Conservation (phyloP, 2,113 vertebrate genomes). For the Danionella cerebrum region DNA sequence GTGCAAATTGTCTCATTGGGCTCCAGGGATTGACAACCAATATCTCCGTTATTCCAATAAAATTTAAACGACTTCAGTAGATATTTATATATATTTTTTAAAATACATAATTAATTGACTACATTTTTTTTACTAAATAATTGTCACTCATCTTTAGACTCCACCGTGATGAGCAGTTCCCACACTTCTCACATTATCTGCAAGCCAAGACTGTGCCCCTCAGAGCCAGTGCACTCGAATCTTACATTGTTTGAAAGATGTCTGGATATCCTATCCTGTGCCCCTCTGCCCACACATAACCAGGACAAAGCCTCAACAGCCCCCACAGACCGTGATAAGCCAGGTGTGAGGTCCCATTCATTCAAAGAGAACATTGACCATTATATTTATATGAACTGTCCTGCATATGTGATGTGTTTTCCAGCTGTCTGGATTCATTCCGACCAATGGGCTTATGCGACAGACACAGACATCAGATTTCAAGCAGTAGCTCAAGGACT, state of each 20-base stretch:
- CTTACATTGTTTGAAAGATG: slow-evolving; percentile 24
- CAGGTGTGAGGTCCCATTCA: neutral
- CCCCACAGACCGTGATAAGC: neutral
- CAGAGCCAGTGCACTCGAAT: slow-evolving; percentile 17
- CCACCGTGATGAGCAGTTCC: slow-evolving; percentile 16
- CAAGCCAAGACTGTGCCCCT: slow-evolving; percentile 13
- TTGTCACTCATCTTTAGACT: slow-evolving; percentile 28
- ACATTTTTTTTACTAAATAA: no score
- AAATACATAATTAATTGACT: no score
- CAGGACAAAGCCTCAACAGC: neutral
- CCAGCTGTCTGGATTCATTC: slow-evolving; percentile 58
- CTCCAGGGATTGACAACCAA: no score
- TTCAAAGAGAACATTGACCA: neutral
- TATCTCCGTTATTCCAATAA: no score
- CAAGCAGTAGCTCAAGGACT: slow-evolving; percentile 49
- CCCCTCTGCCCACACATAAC: slow-evolving; percentile 6
- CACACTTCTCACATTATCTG: slow-evolving; percentile 15
- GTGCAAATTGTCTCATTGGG: no score
- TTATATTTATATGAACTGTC: neutral
- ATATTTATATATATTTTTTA: no score
- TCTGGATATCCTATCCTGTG: slow-evolving; percentile 25
- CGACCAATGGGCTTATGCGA: slow-evolving; percentile 57
- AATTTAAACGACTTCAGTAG: no score
- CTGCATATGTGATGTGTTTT: neutral
- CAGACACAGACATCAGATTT: slow-evolving; percentile 58